Evolutionary conservation across 2,113 vertebrate species (phyloP).

Genomic region (Caloenas nicobarica): DNA sequence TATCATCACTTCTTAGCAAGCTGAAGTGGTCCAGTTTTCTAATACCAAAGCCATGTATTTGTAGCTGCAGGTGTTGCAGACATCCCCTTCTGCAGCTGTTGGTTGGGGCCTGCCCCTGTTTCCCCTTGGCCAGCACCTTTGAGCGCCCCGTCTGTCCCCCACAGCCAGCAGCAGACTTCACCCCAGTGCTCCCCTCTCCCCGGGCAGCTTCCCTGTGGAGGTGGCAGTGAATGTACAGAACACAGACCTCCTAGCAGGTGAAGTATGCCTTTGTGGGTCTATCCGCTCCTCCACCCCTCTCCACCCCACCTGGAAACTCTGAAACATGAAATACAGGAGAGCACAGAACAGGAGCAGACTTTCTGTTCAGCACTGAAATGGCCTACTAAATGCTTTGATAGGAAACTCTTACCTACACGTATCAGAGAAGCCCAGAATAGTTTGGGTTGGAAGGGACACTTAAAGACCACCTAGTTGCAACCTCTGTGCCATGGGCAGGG

Average conservation of each 20-base stretch:
- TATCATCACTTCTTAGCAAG: background rate
- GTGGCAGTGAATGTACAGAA: background rate
- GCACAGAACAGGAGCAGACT: no score
- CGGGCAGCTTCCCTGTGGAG: background rate
- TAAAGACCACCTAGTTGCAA: no score
- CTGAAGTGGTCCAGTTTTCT: background rate
- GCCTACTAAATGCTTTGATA: no score
- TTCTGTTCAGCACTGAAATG: no score
- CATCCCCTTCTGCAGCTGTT: background rate
- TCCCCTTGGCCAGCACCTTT: background rate
- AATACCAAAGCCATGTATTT: background rate
- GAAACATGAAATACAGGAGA: no score
- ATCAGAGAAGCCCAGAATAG: no score
- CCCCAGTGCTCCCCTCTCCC: background rate
- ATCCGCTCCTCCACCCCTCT: no score
- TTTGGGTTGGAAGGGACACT: no score
- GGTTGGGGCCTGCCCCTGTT: background rate
- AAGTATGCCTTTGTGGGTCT: background rate
- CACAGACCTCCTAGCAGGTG: background rate
- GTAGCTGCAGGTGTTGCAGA: background rate
- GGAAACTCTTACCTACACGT: no score
- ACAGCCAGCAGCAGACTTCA: background rate
- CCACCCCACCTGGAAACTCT: no score
- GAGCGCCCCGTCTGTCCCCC: background rate
- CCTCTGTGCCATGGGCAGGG: no score